Percentiles rank a stretch among this genome's conserved stretches.
phyloP scores from a whole-genome alignment of 2,888 invertebrate genomes.

The Drosophila atripex region DNA sequence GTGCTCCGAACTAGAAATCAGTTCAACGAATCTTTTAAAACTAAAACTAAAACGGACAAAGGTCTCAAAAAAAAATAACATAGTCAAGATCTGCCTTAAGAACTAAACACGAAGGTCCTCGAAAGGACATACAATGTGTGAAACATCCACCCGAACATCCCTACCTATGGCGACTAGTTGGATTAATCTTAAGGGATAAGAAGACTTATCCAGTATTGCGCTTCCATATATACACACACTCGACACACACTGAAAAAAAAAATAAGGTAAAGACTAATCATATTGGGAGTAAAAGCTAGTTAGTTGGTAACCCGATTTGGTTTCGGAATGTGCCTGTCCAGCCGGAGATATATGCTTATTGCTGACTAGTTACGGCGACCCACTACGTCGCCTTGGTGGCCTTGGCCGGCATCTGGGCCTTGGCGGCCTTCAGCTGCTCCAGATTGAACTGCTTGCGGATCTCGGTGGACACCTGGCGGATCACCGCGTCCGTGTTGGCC shows the following conservation, averaged over 20 bases:
- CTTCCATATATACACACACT: constrained; percentile 16
- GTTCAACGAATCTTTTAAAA: too few relatives aligned
- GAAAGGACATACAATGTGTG: background rate
- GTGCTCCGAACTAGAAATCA: too few relatives aligned
- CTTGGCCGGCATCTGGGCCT: constrained; percentile 68
- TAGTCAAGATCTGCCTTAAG: background rate
- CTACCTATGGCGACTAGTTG: constrained; percentile 1
- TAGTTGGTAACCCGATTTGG: constrained; percentile 33
- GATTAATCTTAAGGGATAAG: constrained; percentile 25
- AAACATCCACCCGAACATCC: background rate
- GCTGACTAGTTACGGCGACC: background rate
- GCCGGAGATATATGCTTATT: background rate
- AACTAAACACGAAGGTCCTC: too few relatives aligned
- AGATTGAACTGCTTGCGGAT: constrained; percentile 79
- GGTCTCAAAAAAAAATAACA: too few relatives aligned
- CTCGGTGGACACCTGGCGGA: constrained; percentile 79
- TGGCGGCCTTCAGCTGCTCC: constrained; percentile 72
- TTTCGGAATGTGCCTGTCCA: constrained; percentile 46
- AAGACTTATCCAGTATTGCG: constrained; percentile 15
- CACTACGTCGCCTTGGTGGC: constrained; percentile 50
- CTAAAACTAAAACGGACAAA: too few relatives aligned
- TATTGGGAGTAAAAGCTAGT: constrained; percentile 23
- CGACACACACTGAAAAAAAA: constrained; percentile 22
- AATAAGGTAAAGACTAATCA: background rate
- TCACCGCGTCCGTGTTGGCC: constrained; percentile 79